A percentile compares a stretch with the other conserved stretches of the same genome.
Conservation (phyloP, 2,797 vertebrate species). For the Tamandua tetradactyla region DNA sequence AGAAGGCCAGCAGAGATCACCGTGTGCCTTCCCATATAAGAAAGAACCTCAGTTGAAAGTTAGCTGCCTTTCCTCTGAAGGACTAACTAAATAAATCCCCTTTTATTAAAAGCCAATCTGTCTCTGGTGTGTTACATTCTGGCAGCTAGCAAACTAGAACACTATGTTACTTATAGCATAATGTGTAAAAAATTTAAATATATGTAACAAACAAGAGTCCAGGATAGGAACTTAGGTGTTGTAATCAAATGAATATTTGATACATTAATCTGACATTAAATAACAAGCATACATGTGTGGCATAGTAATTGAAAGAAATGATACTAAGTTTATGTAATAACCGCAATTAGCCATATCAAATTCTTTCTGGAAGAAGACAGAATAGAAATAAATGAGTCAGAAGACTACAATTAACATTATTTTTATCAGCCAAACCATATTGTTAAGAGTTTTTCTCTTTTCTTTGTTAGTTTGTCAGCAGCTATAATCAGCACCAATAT, state of each 20-base stretch:
- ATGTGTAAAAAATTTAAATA: not conserved
- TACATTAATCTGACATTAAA: slow-evolving; percentile 56
- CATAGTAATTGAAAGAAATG: slow-evolving; percentile 63
- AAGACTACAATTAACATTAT: slow-evolving; percentile 73
- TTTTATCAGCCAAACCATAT: slow-evolving; percentile 70
- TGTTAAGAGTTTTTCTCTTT: slow-evolving; percentile 62
- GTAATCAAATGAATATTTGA: slow-evolving; percentile 52
- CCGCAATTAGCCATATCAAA: slow-evolving; percentile 65
- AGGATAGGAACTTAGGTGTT: slow-evolving; percentile 13
- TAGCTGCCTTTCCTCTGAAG: too few species aligned
- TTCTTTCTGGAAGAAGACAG: slow-evolving; percentile 61
- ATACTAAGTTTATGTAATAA: slow-evolving; percentile 61
- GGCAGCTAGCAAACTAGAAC: too few species aligned
- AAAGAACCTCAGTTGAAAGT: too few species aligned
- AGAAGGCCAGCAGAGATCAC: too few species aligned
- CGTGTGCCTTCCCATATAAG: too few species aligned
- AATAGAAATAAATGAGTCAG: slow-evolving; percentile 65
- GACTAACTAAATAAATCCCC: too few species aligned
- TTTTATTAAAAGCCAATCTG: too few species aligned
- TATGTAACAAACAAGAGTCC: not conserved
- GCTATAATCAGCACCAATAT: slow-evolving; percentile 65
- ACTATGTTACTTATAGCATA: too few species aligned
- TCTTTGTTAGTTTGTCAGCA: slow-evolving; percentile 62
- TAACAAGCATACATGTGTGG: slow-evolving; percentile 39
- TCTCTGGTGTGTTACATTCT: too few species aligned